Evolutionary conservation across 2,888 invertebrate genomes (phyloP).

Genomic region (Tiliacea citrago): DNA sequence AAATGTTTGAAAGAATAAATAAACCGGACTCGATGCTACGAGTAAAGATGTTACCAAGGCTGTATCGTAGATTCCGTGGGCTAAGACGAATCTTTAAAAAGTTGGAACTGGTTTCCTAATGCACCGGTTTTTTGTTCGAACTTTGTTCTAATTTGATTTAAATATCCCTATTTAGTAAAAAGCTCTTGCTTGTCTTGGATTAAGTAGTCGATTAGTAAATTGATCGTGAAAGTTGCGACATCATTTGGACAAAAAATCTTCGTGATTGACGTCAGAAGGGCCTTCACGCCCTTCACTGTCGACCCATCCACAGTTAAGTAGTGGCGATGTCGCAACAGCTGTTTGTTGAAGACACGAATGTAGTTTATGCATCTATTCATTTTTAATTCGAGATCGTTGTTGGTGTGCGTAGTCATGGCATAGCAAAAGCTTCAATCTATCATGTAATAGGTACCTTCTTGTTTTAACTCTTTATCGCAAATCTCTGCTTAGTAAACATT

Average conservation of each 20-base stretch:
- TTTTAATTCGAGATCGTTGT: background rate
- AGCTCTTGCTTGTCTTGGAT: conserved; percentile 39
- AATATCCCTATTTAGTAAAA: conserved; percentile 16
- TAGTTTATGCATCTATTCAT: background rate
- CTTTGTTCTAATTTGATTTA: conserved; percentile 47
- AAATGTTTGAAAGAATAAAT: conserved; percentile 38
- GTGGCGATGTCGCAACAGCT: conserved; percentile 33
- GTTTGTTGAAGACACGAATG: conserved; percentile 22
- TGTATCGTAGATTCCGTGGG: conserved; percentile 61
- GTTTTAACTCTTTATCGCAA: too few species aligned
- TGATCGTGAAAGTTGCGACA: conserved; percentile 35
- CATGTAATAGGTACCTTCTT: too few species aligned
- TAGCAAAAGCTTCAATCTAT: background rate
- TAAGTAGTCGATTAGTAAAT: background rate
- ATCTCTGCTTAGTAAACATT: too few species aligned
- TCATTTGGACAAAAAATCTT: background rate
- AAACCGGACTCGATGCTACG: conserved; percentile 52
- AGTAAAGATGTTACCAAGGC: conserved; percentile 64
- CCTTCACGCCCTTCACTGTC: conserved; percentile 31
- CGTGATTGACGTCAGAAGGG: conserved; percentile 8
- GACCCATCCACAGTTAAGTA: conserved; percentile 39
- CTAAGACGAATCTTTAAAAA: conserved; percentile 66
- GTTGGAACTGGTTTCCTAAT: conserved; percentile 72
- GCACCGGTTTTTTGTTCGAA: conserved; percentile 64
- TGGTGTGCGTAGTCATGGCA: too few species aligned